Conservation (phyloP, 92 coral and sea anemone species). For the Palythoa grandiflora region DNA sequence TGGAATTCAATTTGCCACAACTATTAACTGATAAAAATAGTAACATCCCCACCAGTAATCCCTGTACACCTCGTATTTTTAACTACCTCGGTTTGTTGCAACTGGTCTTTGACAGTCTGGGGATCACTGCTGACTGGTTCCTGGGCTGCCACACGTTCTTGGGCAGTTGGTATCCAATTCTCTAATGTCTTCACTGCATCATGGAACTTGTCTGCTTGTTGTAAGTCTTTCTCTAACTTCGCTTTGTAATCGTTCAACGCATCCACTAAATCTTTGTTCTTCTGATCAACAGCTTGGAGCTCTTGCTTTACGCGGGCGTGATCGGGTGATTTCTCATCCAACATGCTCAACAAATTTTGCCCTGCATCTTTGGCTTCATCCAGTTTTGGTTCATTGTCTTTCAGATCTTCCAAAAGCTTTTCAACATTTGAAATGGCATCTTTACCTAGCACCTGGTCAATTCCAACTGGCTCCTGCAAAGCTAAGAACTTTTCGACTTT, state of each 20-base stretch:
- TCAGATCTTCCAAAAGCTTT: slow-evolving; percentile 69
- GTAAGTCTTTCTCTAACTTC: slow-evolving; percentile 78
- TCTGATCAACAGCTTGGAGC: slow-evolving; percentile 67
- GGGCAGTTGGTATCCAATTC: slow-evolving; percentile 86
- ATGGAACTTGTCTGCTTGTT: slow-evolving; percentile 81
- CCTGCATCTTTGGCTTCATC: slow-evolving; percentile 74
- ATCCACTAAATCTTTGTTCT: slow-evolving; percentile 77
- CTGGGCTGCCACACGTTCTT: slow-evolving; percentile 85
- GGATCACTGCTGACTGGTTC: slow-evolving; percentile 94
- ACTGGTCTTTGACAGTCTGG: slow-evolving; percentile 85
- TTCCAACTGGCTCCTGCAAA: slow-evolving; percentile 84
- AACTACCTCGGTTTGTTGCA: slow-evolving; percentile 89
- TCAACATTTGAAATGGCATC: slow-evolving; percentile 74
- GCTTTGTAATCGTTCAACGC: slow-evolving; percentile 64
- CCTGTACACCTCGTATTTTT: neutral
- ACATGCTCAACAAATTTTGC: slow-evolving; percentile 64
- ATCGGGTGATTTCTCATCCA: slow-evolving; percentile 85
- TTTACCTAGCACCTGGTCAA: slow-evolving; percentile 77
- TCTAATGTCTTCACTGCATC: slow-evolving; percentile 85
- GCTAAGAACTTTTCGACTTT: slow-evolving; percentile 77
- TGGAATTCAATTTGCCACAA: too few species aligned
- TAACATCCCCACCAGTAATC: neutral
- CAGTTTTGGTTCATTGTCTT: slow-evolving; percentile 74
- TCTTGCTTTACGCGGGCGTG: slow-evolving; percentile 78
- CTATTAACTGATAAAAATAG: neutral